Evolutionary conservation across 2,113 vertebrate genomes (phyloP), one percentile per base, ranked within the genome.

Genomic region (Macaca mulatta): DNA sequence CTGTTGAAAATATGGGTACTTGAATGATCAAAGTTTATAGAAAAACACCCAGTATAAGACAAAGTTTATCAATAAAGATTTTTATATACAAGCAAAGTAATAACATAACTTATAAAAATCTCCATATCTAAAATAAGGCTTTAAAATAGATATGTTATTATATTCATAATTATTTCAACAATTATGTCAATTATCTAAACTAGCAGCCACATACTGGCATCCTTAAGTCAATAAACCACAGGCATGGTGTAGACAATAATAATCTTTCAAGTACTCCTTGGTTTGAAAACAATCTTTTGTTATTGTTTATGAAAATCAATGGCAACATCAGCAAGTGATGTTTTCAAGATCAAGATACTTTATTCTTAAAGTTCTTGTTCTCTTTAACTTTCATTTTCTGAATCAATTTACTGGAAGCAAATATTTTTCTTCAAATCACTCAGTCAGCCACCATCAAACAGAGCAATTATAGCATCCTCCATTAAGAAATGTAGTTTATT

Each of bases 181-280:
- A n/a, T 52, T 77, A 61, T 23, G n/a, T 75, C 8, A 64, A 9
- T 23, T 35, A 25, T 22, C 7, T 82, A 78, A 61, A 48, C 5
- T 94, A 61, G 82, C 23, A 75, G 40, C 9, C 32, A 92, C 18
- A 20, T 45, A 43, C 1, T 9, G 35, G 7, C 10, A 20, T 81
- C 67, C 2, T 64, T 32, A 43, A 55, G 67, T 12, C 27, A 94
- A 20, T 13, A 78, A 70, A 13, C 1, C 61, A 35, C 1, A 38
- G 25, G 6, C 8, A 32, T 25, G 6, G 4, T 6, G 32, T 40
- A 55, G 14, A 43, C 81, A 64, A 77, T 43, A 18, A 35, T 9
- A 69, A 9, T 14, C 9, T 55, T 30, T 69, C 30, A 74, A 77
- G 22, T 92, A 38, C 0, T 0, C 2, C 13, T 20, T 70, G 22